Conservation (phyloP, 64 coral and sea anemone genomes). For the Actinia equina region DNA sequence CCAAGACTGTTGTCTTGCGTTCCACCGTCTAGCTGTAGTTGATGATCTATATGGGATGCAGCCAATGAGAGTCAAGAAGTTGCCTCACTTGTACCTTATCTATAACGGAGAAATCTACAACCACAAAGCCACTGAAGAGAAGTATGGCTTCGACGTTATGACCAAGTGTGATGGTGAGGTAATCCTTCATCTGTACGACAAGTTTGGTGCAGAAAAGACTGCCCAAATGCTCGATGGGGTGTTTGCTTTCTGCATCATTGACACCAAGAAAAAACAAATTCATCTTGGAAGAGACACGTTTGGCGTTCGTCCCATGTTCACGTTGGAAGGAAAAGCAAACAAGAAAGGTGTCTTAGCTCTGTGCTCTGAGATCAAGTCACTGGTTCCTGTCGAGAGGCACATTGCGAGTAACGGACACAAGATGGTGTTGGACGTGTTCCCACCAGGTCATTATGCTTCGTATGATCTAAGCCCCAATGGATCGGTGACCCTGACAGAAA, state of each 20-base stretch:
- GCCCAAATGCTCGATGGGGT: slow-evolving; percentile 97
- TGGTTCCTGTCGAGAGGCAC: slow-evolving; percentile 62
- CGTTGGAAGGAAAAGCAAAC: slow-evolving; percentile 38
- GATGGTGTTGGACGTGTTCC: slow-evolving; percentile 65
- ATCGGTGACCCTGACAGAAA: slow-evolving; percentile 37
- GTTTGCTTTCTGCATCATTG: slow-evolving; percentile 95
- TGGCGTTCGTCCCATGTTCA: slow-evolving; percentile 95
- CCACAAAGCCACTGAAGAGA: slow-evolving; percentile 69
- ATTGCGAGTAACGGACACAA: slow-evolving; percentile 80
- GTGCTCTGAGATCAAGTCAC: slow-evolving; percentile 86
- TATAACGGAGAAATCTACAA: slow-evolving; percentile 99
- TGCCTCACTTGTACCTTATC: slow-evolving; percentile 88
- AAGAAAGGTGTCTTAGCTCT: slow-evolving; percentile 64
- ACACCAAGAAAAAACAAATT: slow-evolving; percentile 75
- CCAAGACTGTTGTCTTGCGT: slow-evolving; percentile 83
- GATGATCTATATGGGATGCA: slow-evolving; percentile 97
- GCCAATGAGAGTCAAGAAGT: slow-evolving; percentile 82
- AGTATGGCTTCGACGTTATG: slow-evolving; percentile 73
- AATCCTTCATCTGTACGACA: slow-evolving; percentile 93
- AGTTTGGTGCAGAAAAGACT: slow-evolving; percentile 91
- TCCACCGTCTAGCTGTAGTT: slow-evolving; percentile 90
- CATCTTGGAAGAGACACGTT: slow-evolving; percentile 98
- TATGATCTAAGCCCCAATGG: slow-evolving; percentile 56
- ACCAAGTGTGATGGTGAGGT: slow-evolving; percentile 97
- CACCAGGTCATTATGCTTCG: slow-evolving; percentile 80